Conservation (phyloP, 2,797 vertebrate species). For the Takifugu rubripes region DNA sequence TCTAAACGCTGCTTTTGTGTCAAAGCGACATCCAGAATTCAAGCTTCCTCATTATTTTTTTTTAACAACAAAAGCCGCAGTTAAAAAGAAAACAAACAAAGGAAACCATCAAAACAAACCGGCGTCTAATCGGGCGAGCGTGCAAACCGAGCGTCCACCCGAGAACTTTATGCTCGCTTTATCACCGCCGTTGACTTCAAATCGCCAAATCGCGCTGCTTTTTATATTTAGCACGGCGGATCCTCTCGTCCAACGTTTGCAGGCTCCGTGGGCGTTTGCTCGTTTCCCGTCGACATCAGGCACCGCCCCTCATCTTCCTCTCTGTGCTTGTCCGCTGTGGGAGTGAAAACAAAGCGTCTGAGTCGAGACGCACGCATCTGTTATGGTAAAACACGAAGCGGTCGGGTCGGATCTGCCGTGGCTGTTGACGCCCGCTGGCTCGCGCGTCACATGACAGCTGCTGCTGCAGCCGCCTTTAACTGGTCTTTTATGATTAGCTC, state of each 20-base stretch:
- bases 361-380: slow-evolving; percentile 6
- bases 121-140: no score
- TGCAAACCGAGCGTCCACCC: no score
- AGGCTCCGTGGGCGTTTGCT: no score
- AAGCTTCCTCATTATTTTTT: not conserved
- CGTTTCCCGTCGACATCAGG: no score
- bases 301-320: not conserved
- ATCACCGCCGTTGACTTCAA: no score
- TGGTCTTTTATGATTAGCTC: slow-evolving; percentile 1
- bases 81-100: no score
- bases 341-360: not conserved
- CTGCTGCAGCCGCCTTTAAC: slow-evolving; percentile 23
- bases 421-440: not conserved
- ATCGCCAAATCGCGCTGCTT: no score
- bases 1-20: not conserved
- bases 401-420: slow-evolving; percentile 6
- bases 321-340: not conserved
- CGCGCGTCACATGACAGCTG: slow-evolving; percentile 1
- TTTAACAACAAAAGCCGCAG: not conserved
- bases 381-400: slow-evolving; percentile 16
- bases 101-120: no score
- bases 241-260: no score
- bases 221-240: no score
- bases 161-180: no score
- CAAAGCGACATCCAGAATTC: not conserved